Evolutionary conservation across 2,888 invertebrate species (phyloP).

Genomic region (Coelinius sp.): DNA sequence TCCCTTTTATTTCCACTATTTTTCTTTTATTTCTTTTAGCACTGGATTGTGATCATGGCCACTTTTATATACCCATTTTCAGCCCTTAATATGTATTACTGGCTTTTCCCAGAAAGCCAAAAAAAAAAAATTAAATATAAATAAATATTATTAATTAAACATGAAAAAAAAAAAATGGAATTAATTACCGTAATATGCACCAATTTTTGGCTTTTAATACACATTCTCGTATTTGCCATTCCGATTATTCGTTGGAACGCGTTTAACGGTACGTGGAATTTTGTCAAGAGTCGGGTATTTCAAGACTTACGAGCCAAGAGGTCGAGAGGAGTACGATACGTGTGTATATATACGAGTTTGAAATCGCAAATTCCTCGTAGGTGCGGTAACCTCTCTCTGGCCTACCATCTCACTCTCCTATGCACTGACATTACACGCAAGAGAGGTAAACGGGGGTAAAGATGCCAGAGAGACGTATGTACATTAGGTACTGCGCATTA

Average conservation of each 20-base stretch:
- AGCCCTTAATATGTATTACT: neutral
- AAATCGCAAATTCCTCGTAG: constrained; percentile 66
- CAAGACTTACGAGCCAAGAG: constrained; percentile 41
- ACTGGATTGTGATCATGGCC: constrained; percentile 4
- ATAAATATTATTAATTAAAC: neutral
- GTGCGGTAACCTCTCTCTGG: constrained; percentile 51
- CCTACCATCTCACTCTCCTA: constrained; percentile 31
- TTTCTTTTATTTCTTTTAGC: constrained; percentile 32
- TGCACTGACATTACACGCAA: constrained; percentile 51
- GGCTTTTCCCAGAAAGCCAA: neutral
- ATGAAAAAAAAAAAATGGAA: neutral
- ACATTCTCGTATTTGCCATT: constrained; percentile 39
- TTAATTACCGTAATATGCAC: neutral
- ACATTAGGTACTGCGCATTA: constrained; percentile 50
- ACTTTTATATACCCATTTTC: constrained; percentile 32
- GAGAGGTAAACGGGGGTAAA: constrained; percentile 18
- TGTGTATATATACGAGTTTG: constrained; percentile 46
- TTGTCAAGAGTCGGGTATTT: constrained; percentile 39
- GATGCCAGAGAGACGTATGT: constrained; percentile 29
- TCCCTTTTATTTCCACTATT: constrained; percentile 44
- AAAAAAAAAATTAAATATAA: neutral
- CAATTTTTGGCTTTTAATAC: constrained; percentile 18
- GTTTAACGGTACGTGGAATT: constrained; percentile 42
- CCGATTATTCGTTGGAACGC: constrained; percentile 41
- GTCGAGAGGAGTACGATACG: constrained; percentile 43